Evolutionary conservation across 2,888 invertebrate genomes (phyloP).

Genomic region (Shargacucullia verbasci): DNA sequence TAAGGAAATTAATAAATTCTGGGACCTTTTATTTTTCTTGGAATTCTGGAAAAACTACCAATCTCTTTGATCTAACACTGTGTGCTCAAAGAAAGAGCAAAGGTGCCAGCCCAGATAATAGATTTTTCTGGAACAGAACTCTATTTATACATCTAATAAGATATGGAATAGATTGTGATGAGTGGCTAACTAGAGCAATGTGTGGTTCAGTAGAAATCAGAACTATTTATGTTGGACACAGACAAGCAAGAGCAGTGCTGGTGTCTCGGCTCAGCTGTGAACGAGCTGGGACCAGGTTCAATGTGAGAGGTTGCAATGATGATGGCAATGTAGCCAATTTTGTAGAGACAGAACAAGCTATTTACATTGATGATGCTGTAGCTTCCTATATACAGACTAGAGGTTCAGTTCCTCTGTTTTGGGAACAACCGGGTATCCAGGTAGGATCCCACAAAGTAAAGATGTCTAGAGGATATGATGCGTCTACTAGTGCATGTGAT

Average conservation of each 20-base stretch:
- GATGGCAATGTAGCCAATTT: conserved; percentile 99
- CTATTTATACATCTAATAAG: conserved; percentile 97
- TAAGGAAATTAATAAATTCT: conserved; percentile 97
- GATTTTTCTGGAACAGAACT: conserved; percentile 99
- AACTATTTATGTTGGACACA: conserved; percentile 99
- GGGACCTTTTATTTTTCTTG: conserved; percentile 99
- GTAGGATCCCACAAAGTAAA: conserved; percentile 99
- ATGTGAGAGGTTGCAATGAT: conserved; percentile 99
- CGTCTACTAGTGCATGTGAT: conserved; percentile 97
- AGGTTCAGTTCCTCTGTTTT: conserved; percentile 99
- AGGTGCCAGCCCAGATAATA: conserved; percentile 95
- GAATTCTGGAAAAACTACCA: conserved; percentile 87
- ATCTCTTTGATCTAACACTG: conserved; percentile 96
- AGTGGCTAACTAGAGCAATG: conserved; percentile 98
- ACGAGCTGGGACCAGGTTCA: conserved; percentile 98
- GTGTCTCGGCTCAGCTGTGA: conserved; percentile 99
- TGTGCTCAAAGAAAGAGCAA: conserved; percentile 97
- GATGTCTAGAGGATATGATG: conserved; percentile 98
- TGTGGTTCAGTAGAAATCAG: conserved; percentile 99
- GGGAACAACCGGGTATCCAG: conserved; percentile 99
- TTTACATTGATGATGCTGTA: conserved; percentile 96
- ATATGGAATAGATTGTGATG: conserved; percentile 96
- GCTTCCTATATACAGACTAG: conserved; percentile 97
- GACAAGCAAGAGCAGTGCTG: conserved; percentile 98
- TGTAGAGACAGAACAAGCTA: conserved; percentile 99